Evolutionary conservation across 2,888 invertebrate species (phyloP).

Genomic region (Cantharis rustica): DNA sequence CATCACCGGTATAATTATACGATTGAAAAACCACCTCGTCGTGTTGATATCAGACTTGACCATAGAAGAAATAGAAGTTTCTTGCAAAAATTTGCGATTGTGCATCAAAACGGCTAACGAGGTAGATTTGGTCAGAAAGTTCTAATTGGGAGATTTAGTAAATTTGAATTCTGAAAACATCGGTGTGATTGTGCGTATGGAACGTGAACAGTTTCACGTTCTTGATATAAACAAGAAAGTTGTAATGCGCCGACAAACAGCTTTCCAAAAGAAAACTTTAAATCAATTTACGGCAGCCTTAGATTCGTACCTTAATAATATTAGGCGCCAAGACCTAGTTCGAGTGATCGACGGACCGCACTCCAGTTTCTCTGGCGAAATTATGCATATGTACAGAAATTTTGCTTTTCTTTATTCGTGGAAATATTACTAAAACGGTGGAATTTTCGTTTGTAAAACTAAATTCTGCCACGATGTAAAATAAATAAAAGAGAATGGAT

Average conservation of each 20-base stretch:
- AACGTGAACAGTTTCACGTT: conserved; percentile 96
- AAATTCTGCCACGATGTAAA: no score
- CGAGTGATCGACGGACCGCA: conserved; percentile 98
- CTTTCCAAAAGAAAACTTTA: conserved; percentile 89
- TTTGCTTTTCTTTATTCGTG: conserved; percentile 95
- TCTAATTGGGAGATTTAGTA: conserved; percentile 98
- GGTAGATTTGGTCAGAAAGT: conserved; percentile 96
- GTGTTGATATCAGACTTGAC: conserved; percentile 96
- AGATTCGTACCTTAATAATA: conserved; percentile 90
- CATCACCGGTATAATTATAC: conserved; percentile 94
- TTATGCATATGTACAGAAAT: conserved; percentile 94
- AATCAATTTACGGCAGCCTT: conserved; percentile 89
- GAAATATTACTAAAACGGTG: conserved; percentile 69
- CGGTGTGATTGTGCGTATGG: conserved; percentile 95
- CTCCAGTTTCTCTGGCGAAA: conserved; percentile 94
- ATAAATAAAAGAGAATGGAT: no score
- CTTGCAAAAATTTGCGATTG: conserved; percentile 92
- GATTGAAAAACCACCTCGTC: conserved; percentile 90
- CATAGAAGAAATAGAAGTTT: conserved; percentile 94
- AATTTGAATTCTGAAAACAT: conserved; percentile 95
- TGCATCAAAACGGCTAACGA: conserved; percentile 99
- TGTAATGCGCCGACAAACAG: conserved; percentile 90
- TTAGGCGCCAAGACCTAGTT: conserved; percentile 64
- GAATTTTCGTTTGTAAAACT: no score
- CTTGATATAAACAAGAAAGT: conserved; percentile 97